A percentile compares a stretch with the other conserved stretches of the same genome.
phyloP scores from a whole-genome alignment of 2,797 vertebrate species.

The Meriones psammophilus region DNA sequence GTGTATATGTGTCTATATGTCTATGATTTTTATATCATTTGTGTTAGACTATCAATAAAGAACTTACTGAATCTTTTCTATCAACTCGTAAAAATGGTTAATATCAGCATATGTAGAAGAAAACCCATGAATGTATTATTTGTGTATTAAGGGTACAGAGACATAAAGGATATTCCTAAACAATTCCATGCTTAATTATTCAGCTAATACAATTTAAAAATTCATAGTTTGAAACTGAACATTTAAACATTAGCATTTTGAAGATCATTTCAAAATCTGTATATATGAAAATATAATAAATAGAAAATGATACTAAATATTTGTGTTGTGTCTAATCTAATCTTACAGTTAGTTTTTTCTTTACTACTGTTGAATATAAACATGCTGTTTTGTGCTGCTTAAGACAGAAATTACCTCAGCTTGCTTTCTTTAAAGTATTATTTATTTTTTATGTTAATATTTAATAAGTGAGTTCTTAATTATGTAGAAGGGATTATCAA shows the following conservation, averaged over 20 bases:
- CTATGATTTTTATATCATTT: neutral
- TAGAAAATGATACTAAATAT: constrained; percentile 17
- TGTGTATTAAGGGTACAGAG: neutral
- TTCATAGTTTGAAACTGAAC: constrained; percentile 2
- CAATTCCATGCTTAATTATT: neutral
- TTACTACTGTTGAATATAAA: neutral
- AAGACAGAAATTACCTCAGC: constrained; percentile 27
- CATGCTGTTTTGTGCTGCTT: neutral
- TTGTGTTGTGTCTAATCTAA: neutral
- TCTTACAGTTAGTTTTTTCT: neutral
- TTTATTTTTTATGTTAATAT: constrained; percentile 16
- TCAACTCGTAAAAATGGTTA: neutral
- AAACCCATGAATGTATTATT: neutral
- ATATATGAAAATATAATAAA: neutral
- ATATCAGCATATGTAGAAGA: neutral
- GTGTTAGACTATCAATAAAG: neutral
- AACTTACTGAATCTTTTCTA: neutral
- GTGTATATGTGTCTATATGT: neutral
- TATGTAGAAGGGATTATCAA: constrained; percentile 15
- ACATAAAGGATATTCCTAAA: neutral
- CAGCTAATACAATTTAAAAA: neutral
- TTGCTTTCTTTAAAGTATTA: constrained; percentile 55
- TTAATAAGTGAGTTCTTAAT: constrained; percentile 38
- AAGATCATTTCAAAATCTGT: neutral
- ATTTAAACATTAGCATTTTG: neutral